A percentile compares a stretch with the other conserved stretches of the same genome.
Evolutionary conservation across 2,888 invertebrate species (phyloP).

Genomic region (Chloromyia formosa): DNA sequence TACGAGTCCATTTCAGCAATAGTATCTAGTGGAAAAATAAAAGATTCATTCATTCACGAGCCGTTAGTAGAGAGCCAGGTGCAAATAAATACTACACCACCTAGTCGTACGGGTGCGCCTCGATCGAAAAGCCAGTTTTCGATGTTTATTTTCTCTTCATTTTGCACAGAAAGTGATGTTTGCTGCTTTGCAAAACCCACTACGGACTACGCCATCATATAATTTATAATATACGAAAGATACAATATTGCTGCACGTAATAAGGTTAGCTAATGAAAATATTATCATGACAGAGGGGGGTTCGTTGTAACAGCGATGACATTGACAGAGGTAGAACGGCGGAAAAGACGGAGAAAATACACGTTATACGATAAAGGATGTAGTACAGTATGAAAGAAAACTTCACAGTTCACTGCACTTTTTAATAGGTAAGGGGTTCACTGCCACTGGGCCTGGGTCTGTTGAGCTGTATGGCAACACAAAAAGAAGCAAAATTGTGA

Average conservation of each 20-base stretch:
- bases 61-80: slow-evolving; percentile 15
- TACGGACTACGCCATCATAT: background rate
- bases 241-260: slow-evolving; percentile 15
- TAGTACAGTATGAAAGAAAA: slow-evolving; percentile 27
- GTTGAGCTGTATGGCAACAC: slow-evolving; percentile 6
- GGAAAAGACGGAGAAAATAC: background rate
- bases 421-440: slow-evolving; percentile 36
- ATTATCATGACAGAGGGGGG: slow-evolving; percentile 18
- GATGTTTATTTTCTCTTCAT: slow-evolving; percentile 6
- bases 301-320: slow-evolving; percentile 9
- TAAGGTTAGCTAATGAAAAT: slow-evolving; percentile 12
- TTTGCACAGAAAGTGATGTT: slow-evolving; percentile 24
- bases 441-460: slow-evolving; percentile 5
- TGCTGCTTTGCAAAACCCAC: background rate
- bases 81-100: background rate
- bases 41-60: slow-evolving; percentile 35
- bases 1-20: too few relatives aligned
- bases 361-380: too few relatives aligned
- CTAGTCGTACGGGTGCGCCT: background rate
- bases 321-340: slow-evolving; percentile 36
- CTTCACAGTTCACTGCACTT: slow-evolving; percentile 43
- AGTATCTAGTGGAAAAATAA: too few relatives aligned
- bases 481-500: slow-evolving; percentile 33
- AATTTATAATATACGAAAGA: slow-evolving; percentile 24
- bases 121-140: slow-evolving; percentile 25